A percentile compares a stretch with the other conserved stretches of the same genome.
phyloP scores from a whole-genome alignment of 1,140 invertebrate genomes.

The Drosophila tsacasi region DNA sequence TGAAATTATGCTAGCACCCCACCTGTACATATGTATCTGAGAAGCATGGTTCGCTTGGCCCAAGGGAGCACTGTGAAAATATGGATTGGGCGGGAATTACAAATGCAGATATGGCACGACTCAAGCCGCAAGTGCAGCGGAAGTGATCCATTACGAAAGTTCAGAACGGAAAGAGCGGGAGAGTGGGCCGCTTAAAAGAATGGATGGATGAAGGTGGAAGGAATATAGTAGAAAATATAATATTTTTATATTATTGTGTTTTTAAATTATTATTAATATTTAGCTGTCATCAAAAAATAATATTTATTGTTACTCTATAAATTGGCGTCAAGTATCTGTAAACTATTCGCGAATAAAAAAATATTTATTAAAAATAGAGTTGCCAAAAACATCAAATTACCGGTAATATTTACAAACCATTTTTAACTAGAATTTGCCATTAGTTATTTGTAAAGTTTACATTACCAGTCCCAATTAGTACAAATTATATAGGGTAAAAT shows the following conservation, averaged over 20 bases:
- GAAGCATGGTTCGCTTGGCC: constrained; percentile 1
- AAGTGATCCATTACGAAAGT: constrained; percentile 75
- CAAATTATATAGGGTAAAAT: too few species aligned
- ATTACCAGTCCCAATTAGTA: too few species aligned
- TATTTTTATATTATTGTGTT: background rate
- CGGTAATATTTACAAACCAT: too few species aligned
- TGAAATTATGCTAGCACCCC: background rate
- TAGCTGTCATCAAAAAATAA: too few species aligned
- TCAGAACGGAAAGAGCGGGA: constrained; percentile 54
- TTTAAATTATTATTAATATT: too few species aligned
- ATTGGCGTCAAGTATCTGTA: too few species aligned
- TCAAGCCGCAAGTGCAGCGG: constrained; percentile 54
- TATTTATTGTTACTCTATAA: too few species aligned
- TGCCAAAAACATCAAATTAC: too few species aligned
- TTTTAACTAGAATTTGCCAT: too few species aligned
- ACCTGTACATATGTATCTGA: background rate
- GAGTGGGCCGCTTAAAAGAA: constrained; percentile 8
- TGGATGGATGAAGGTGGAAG: constrained; percentile 3
- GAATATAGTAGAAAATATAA: constrained; percentile 5
- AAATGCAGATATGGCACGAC: constrained; percentile 59
- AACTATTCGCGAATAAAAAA: too few species aligned
- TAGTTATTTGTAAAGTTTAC: too few species aligned
- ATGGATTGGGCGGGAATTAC: constrained; percentile 46
- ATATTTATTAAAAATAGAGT: too few species aligned
- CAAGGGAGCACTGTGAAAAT: constrained; percentile 19